These are phyloP conservation scores for Epistrophe eligans DNA, from an alignment of 2,888 invertebrate species.

Conservation along the genomic window DNA sequence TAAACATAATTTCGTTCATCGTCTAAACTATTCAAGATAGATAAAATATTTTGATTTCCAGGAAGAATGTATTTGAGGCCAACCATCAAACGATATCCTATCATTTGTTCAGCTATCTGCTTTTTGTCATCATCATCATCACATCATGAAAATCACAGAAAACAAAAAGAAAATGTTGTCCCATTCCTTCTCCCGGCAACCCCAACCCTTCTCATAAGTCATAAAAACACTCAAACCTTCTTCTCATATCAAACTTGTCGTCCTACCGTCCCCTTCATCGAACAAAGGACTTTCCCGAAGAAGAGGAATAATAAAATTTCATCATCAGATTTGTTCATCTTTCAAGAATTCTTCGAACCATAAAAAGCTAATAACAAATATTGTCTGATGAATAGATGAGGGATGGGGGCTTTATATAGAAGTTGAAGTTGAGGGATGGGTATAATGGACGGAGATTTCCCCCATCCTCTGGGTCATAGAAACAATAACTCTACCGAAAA, in stretches of 20 bases:
- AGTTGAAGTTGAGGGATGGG: not conserved
- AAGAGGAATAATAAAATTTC: conserved; percentile 71
- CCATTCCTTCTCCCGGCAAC: too few relatives aligned
- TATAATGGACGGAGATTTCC: not conserved
- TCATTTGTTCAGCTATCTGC: conserved; percentile 31
- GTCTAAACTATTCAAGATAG: conserved; percentile 44
- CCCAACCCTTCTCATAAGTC: conserved; percentile 19
- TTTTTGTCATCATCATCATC: conserved; percentile 39
- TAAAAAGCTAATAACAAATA: conserved; percentile 76
- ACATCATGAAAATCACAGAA: conserved; percentile 62
- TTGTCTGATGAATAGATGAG: conserved; percentile 69
- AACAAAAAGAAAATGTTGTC: conserved; percentile 66
- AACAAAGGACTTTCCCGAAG: conserved; percentile 24
- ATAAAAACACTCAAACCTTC: conserved; percentile 36
- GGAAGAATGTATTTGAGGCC: conserved; percentile 43
- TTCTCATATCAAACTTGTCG: not conserved
- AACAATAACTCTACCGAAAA: conserved; percentile 57
- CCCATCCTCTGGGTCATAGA: not conserved
- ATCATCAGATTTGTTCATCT: conserved; percentile 76
- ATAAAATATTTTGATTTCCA: conserved; percentile 44
- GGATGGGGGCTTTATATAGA: not conserved
- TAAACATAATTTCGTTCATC: conserved; percentile 3
- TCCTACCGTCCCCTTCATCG: not conserved
- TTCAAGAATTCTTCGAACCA: conserved; percentile 75
- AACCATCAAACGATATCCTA: conserved; percentile 55